Base-by-base conservation (phyloP, 92 coral and sea anemone species). In the Porites lobata region DNA sequence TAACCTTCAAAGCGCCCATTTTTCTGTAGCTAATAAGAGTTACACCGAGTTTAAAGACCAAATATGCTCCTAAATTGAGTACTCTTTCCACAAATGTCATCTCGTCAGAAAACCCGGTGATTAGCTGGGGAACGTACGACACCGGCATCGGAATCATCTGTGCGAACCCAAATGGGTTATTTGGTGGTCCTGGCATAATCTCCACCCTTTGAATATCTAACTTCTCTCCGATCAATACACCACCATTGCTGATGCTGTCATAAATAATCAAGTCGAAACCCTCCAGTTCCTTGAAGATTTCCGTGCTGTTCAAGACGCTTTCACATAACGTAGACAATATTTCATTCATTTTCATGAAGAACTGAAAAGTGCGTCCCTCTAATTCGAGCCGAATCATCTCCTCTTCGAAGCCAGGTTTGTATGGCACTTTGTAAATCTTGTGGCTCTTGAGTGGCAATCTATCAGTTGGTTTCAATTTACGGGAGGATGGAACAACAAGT, bases 51-150 rank as follows among this genome's bases (percentile, higher is more conserved):
- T 62, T 57, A 32, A 7, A 10, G 22, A 7, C 58, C 50, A 77
- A 4, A 54, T 52, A 86, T 12, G 50, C 61, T 9, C 52, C 69
- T 2, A 77, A 70, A 67, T 92, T 92, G 13, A 68, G 69, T 4
- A 82, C 75, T 32, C 95, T 76, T 66, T 89, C 90, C 32, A 92
- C n/a, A 53, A 92, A 89, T 65, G 43, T 81, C 93, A 92, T 92
- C 19, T 53, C 56, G 68, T 52, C 85, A 8, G 91, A 72, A 19
- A 73, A 85, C 17, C 74, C 90, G 7, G 91, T 4, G 9, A 50
- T 19, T 53, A 85, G n/a, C n/a, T 53, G 71, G 6, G 95, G 95
- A 24, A 92, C 84, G 50, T 85, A 89, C 15, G 95, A 86, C 52
- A 82, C 57, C 3, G 91, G 85, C 9, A 74, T 14, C 17, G 82